phyloP scores from a whole-genome alignment of 2,888 invertebrate genomes.

The Crocallis elinguaria region DNA sequence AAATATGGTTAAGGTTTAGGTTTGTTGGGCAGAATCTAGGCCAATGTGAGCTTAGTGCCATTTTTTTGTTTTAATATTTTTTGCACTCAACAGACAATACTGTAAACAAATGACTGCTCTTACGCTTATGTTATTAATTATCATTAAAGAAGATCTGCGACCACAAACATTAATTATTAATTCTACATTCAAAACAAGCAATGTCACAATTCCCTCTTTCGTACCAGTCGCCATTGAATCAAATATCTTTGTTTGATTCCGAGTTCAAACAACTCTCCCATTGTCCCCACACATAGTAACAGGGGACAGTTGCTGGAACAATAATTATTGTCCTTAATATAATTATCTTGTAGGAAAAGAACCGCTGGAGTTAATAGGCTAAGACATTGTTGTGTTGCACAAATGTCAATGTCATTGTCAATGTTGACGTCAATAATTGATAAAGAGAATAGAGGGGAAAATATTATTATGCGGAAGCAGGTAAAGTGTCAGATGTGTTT shows the following conservation, averaged over 20 bases:
- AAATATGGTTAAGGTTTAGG: no score
- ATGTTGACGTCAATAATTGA: slow-evolving; percentile 13
- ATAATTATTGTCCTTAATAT: slow-evolving; percentile 25
- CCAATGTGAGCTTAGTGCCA: no score
- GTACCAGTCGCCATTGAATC: neutral
- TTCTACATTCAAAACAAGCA: neutral
- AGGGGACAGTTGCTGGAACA: slow-evolving; percentile 28
- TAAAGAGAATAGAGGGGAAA: slow-evolving; percentile 7
- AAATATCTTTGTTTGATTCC: slow-evolving; percentile 14
- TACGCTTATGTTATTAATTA: no score
- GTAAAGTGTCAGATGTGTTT: neutral
- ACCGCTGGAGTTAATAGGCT: slow-evolving; percentile 8
- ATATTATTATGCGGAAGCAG: neutral
- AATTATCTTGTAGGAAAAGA: slow-evolving; percentile 20
- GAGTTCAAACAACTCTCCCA: slow-evolving; percentile 9
- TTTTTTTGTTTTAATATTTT: no score
- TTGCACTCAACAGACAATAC: no score
- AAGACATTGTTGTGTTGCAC: slow-evolving; percentile 14
- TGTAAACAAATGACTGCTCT: no score
- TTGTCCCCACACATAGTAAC: slow-evolving; percentile 30
- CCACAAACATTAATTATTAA: slow-evolving; percentile 1
- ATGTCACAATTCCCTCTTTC: slow-evolving; percentile 5
- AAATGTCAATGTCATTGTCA: slow-evolving; percentile 15
- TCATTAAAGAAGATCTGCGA: neutral
- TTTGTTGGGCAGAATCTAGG: no score